A percentile compares a stretch with the other conserved stretches of the same genome.
Conservation (phyloP, 2,888 invertebrate genomes). For the Polia nebulosa region DNA sequence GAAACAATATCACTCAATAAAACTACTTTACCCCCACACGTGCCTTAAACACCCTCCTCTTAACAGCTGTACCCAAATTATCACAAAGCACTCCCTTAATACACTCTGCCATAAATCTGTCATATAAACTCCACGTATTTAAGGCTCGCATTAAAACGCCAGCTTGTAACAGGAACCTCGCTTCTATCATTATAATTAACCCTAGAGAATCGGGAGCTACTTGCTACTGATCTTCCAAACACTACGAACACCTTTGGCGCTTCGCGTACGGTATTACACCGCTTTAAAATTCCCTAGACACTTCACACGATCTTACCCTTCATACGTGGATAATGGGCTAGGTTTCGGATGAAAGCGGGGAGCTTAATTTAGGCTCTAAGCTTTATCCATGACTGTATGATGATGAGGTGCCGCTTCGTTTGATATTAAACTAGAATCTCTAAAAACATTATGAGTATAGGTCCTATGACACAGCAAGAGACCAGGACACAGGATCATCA, state of each 20-base stretch:
- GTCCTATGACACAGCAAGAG: not conserved
- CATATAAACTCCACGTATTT: conserved; percentile 41
- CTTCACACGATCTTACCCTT: conserved; percentile 68
- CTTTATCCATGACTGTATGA: not conserved
- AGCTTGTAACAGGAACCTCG: conserved; percentile 34
- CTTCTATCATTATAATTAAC: conserved; percentile 52
- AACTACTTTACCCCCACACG: conserved; percentile 16
- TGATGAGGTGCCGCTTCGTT: not conserved
- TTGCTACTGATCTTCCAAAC: conserved; percentile 40
- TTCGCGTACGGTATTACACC: conserved; percentile 65
- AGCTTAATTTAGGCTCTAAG: not conserved
- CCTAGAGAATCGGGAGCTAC: conserved; percentile 27
- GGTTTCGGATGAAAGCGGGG: conserved; percentile 42
- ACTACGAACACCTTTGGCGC: conserved; percentile 50
- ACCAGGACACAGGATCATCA: not conserved
- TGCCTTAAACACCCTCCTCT: conserved; percentile 12
- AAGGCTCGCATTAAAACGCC: conserved; percentile 32
- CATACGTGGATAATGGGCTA: conserved; percentile 50
- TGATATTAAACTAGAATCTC: not conserved
- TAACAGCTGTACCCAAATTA: conserved; percentile 35
- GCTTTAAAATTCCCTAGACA: conserved; percentile 75
- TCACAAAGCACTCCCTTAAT: conserved; percentile 39
- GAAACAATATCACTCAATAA: conserved; percentile 24
- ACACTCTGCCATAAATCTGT: conserved; percentile 38
- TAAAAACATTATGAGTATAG: not conserved